Base-by-base conservation (phyloP, 2,113 vertebrate genomes). In the Lophura nycthemera region DNA sequence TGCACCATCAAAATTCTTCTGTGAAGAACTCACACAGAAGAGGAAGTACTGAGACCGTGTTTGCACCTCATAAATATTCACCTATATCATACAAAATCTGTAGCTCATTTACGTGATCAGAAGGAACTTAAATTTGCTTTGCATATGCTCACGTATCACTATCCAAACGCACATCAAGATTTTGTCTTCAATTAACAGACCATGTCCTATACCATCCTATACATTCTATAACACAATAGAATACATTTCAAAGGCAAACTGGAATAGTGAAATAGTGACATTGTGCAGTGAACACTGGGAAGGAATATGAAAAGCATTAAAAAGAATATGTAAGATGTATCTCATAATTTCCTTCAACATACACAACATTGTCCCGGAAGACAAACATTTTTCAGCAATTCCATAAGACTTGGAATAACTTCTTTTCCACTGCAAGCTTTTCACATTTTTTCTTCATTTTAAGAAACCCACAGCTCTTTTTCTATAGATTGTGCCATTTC, bases 91-190 rank as follows among this genome's bases (percentile, higher is more conserved):
- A 43, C 4, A 13, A 52, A 11, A 12, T 36, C 4, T 57, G 2
- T 54, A 10, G 14, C 25, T n/a, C 3, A 7, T 43, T 78, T 78
- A n/a, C 10, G 21, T 13, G 34, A 45, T 17, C n/a, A 85, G 42
- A 36, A 1, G 4, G n/a, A 74, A 63, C 29, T 59, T 89, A 64
- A 63, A 67, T 50, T 75, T 32, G 19, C 8, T 73, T 67, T 18
- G 48, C 0, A 0, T 48, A 72, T 17, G 24, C 18, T 25, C 25
- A 6, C 10, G 7, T 40, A 32, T 42, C 10, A 38, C 10, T 57
- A 84, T 81, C 27, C 42, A 77, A 76, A 67, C 30, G 22, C 24
- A 19, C 13, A 21, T n/a, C 25, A 42, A 64, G 18, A 25, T 64
- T 89, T 77, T 66, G 6, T 69, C 32, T 48, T 61, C 40, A 64